Evolutionary conservation across 2,113 vertebrate species (phyloP).

Genomic region (Xyrauchen texanus): DNA sequence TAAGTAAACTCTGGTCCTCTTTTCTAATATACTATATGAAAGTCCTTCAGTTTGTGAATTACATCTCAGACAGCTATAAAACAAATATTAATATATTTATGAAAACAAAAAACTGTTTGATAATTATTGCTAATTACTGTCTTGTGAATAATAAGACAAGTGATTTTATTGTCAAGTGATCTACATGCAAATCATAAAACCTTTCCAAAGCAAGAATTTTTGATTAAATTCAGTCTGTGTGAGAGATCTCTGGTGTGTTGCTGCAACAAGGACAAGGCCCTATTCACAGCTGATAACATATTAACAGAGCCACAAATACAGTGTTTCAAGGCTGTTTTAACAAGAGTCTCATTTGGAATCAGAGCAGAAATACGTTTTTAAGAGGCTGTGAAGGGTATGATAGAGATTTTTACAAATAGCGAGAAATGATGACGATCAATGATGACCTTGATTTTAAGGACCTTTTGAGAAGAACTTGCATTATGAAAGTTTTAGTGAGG

Average conservation of each 20-base stretch:
- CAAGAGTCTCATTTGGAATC: not conserved
- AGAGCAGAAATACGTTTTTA: not conserved
- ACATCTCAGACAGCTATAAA: not conserved
- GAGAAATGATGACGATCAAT: not conserved
- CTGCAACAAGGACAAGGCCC: not conserved
- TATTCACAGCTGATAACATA: not conserved
- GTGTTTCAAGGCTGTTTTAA: not conserved
- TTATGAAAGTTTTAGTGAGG: too few relatives aligned
- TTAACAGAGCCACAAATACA: conserved; percentile 1
- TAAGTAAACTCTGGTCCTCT: too few relatives aligned
- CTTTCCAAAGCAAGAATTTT: not conserved
- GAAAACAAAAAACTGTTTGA: not conserved
- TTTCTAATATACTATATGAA: too few relatives aligned
- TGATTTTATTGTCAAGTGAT: not conserved
- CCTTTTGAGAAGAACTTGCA: too few relatives aligned
- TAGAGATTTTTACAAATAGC: not conserved
- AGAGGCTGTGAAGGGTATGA: not conserved
- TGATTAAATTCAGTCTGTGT: not conserved
- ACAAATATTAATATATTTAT: not conserved
- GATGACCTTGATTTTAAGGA: conserved; percentile 16
- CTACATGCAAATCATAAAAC: conserved; percentile 1
- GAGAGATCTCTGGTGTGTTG: not conserved
- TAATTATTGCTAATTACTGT: not conserved
- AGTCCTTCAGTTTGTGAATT: not conserved
- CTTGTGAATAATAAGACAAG: not conserved